Evolutionary conservation across 2,797 vertebrate species (phyloP), one percentile per base, ranked within the genome.

Genomic region (Muscicapa comitata): DNA sequence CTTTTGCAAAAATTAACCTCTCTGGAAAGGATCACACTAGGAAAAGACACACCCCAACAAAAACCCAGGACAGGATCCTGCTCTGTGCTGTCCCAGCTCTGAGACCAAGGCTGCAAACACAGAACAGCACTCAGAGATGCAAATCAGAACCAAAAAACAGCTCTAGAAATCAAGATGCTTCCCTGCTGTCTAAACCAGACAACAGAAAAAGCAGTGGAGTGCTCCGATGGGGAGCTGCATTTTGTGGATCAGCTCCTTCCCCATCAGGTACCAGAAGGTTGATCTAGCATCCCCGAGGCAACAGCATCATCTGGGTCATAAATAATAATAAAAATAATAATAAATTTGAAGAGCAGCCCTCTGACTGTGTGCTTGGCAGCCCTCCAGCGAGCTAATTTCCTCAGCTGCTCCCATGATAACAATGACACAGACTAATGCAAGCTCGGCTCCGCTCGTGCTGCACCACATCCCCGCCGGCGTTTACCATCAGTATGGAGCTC

Each of bases 311-410:
- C 94, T 96, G 94, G 91, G 93, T 90, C 90, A 94, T 95, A 97
- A 96, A 96, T 96, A 97, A 95, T 94, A 96, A 97, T 94, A 97
- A 95, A 96, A 96, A 92, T 95, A 96, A 94, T 94, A 96, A 93
- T 88, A 94, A 90, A 96, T 94, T 91, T 42, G 78, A 91, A 91
- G 89, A 93, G 91, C 76, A 91, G 80, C 92, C 88, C 94, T 93
- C 94, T 93, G 53, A 70, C 95, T 95, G 47, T 80, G 78, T 72
- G 87, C 38, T 87, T 93, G 51, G 38, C 78, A 95, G 95, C 75
- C 58, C 74, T 93, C 93, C 94, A 65, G 88, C 71, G 25, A 76
- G 80, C 25, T 79, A 95, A 96, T 95, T 96, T 92, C 93, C 95
- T 93, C 74, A 86, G 94, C 96, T 94, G 94, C 92, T 96, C 93